Evolutionary conservation across 2,113 vertebrate genomes (phyloP).

Genomic region (Daboia siamensis): DNA sequence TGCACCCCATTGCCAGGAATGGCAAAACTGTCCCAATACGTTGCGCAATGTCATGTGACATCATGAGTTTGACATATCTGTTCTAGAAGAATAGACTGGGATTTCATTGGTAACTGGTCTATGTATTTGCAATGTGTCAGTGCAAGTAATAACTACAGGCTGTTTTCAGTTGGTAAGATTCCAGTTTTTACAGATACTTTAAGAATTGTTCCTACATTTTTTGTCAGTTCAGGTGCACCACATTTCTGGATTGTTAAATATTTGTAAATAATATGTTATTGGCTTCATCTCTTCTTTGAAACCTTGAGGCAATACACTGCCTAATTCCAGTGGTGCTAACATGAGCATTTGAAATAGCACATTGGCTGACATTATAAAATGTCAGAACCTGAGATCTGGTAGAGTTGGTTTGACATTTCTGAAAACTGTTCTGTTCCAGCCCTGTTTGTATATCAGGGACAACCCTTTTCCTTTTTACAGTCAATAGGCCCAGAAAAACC

Average conservation of each 20-base stretch:
- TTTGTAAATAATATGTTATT: neutral
- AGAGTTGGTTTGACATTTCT: neutral
- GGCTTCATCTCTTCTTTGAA: neutral
- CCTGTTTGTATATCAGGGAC: too few species aligned
- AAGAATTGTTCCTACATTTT: neutral
- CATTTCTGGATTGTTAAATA: neutral
- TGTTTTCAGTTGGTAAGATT: neutral
- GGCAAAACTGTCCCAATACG: too few species aligned
- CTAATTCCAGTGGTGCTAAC: neutral
- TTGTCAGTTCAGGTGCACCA: neutral
- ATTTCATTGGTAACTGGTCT: neutral
- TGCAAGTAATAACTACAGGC: neutral
- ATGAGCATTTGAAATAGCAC: neutral
- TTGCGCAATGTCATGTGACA: too few species aligned
- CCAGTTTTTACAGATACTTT: neutral
- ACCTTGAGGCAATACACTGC: neutral
- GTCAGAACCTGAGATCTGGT: neutral
- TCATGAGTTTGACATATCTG: too few species aligned
- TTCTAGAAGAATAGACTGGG: neutral
- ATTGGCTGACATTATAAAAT: neutral
- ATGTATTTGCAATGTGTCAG: neutral
- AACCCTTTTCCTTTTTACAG: too few species aligned
- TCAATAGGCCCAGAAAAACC: too few species aligned
- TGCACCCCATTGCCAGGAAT: too few species aligned
- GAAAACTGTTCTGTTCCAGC: too few species aligned